These are phyloP conservation scores for Pedetes capensis DNA, from an alignment of 2,113 vertebrate species.

Conservation along the genomic window DNA sequence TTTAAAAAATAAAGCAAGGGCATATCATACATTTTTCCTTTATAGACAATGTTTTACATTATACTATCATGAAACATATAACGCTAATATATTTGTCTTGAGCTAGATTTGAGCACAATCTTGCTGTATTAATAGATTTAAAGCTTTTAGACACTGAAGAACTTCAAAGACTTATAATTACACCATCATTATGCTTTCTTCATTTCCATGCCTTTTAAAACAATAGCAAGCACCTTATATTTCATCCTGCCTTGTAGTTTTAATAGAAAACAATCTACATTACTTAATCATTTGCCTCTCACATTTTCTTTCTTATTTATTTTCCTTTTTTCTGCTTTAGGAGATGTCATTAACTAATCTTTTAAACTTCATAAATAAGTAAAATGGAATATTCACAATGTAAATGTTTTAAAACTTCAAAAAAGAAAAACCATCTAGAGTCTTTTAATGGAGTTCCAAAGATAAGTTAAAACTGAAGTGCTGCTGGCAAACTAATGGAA, in stretches of 20 bases:
- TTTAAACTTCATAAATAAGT: constrained; percentile 81
- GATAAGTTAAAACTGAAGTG: constrained; percentile 72
- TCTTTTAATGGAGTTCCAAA: constrained; percentile 80
- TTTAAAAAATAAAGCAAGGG: neutral
- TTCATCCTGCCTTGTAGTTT: constrained; percentile 65
- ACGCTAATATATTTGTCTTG: constrained; percentile 67
- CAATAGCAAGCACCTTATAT: constrained; percentile 57
- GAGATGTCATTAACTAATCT: constrained; percentile 79
- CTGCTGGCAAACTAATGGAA: constrained; percentile 76
- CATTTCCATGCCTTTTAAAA: constrained; percentile 55
- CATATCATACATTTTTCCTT: neutral
- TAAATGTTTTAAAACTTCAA: constrained; percentile 82
- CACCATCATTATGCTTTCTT: neutral
- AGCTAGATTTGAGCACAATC: constrained; percentile 27
- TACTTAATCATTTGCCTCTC: constrained; percentile 75
- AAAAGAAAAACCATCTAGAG: constrained; percentile 59
- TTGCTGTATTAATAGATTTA: constrained; percentile 61
- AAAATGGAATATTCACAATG: constrained; percentile 80
- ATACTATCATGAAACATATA: constrained; percentile 21
- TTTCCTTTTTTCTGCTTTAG: constrained; percentile 62
- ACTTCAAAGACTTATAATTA: constrained; percentile 65
- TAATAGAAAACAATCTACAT: constrained; percentile 72
- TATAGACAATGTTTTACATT: constrained; percentile 23
- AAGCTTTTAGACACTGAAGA: constrained; percentile 51
- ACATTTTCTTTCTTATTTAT: constrained; percentile 15